phyloP scores from a whole-genome alignment of 2,113 vertebrate genomes.

The Arizona elegans region DNA sequence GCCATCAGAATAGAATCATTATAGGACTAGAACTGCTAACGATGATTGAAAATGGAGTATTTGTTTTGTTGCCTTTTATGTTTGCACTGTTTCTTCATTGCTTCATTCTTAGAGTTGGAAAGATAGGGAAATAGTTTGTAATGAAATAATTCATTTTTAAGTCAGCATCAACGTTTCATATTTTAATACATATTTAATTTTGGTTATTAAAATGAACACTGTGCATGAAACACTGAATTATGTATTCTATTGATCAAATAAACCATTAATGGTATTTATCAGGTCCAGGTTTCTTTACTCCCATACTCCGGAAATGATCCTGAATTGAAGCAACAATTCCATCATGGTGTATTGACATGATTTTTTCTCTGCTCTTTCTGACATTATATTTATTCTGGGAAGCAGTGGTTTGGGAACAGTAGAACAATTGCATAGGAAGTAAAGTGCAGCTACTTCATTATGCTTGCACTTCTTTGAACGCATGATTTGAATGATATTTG shows the following conservation, averaged over 20 bases:
- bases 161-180: slow-evolving; percentile 51
- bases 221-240: slow-evolving; percentile 59
- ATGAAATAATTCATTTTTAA: slow-evolving; percentile 51
- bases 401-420: slow-evolving; percentile 25
- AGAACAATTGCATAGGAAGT: not conserved
- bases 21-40: slow-evolving; percentile 66
- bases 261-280: slow-evolving; percentile 50
- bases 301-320: slow-evolving; percentile 45
- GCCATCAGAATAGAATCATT: slow-evolving; percentile 74
- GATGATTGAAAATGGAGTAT: slow-evolving; percentile 62
- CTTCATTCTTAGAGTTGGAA: slow-evolving; percentile 54
- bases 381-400: slow-evolving; percentile 11
- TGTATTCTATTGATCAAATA: slow-evolving; percentile 34
- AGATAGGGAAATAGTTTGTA: slow-evolving; percentile 56
- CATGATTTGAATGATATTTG: not conserved
- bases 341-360: not conserved
- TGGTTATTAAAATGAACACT: slow-evolving; percentile 54
- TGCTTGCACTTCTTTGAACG: not conserved
- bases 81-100: slow-evolving; percentile 62
- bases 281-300: slow-evolving; percentile 65
- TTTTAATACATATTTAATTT: slow-evolving; percentile 61
- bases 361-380: slow-evolving; percentile 35
- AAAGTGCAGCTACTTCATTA: no score
- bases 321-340: not conserved
- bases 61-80: slow-evolving; percentile 57